Base-by-base conservation (phyloP, 2,113 vertebrate species). In the Octodon degus region DNA sequence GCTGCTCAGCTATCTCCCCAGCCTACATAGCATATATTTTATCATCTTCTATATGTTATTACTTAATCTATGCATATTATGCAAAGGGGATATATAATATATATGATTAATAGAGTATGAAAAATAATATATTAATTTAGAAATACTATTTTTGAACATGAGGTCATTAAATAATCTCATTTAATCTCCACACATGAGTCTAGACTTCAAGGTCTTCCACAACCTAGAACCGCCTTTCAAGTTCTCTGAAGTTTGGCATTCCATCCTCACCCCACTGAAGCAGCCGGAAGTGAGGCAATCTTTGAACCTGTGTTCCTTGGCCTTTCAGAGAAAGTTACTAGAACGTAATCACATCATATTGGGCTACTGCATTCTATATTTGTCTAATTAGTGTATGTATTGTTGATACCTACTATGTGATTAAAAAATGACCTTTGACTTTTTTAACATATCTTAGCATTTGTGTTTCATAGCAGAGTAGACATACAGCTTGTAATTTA, bases 121-220 rank as follows among this genome's bases (percentile, higher is more conserved):
- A 80, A 70, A 77, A 82, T 85, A 80, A 91, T 11, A 93, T 32
- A 85, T 17, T 89, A 32, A 86, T 76, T 84, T 60, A 32, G 60
- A 74, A 96, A 67, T 92, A 89, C 1, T 84, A 63, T 76, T 86
- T 87, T 86, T 91, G 84, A 67, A 65, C n/a, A 65, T 50, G 20
- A 77, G 13, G 67, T 58, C 37, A 91, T 88, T 20, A 74, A 85
- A 70, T 77, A 84, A 74, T 65, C 86, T 94, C 37, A 74, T 34
- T 89, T 86, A 77, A n/a, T 89, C 25, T 89, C 32, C 74, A 89
- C 30, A 40, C 22, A 87, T 16, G 34, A 74, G 65, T 90, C 3
- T 90, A 92, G n/a, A 90, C 43, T 3, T 83, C 10, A 67, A 68
- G 25, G 5, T 67, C 83, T 62, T 86, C 10, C 40, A 65, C 34